Percentiles rank a stretch among this genome's conserved stretches.
phyloP scores from a whole-genome alignment of 2,888 invertebrate species.

The Galerucella nymphaeae region DNA sequence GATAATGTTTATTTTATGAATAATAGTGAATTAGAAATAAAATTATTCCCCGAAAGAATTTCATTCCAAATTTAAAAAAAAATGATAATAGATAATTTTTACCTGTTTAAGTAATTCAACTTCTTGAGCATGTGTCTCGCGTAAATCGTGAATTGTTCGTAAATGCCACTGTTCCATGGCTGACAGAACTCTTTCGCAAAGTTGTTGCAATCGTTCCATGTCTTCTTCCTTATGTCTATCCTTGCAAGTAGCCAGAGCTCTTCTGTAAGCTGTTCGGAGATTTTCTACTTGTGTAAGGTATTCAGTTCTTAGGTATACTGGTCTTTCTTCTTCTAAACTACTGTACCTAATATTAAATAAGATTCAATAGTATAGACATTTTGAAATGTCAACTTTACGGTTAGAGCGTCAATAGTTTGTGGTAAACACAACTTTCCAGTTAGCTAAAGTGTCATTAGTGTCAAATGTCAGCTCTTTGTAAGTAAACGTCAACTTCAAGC shows the following conservation, averaged over 20 bases:
- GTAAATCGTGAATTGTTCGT: constrained; percentile 86
- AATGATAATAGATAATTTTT: background rate
- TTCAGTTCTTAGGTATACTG: constrained; percentile 70
- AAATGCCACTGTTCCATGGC: constrained; percentile 92
- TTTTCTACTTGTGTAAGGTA: constrained; percentile 86
- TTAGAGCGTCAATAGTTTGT: background rate
- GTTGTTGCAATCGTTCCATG: constrained; percentile 82
- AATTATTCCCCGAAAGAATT: background rate
- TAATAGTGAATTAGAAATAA: background rate
- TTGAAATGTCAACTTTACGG: background rate
- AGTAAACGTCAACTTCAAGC: too few species aligned
- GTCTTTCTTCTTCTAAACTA: constrained; percentile 54
- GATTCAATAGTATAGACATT: background rate
- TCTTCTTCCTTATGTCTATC: constrained; percentile 79
- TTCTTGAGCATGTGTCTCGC: constrained; percentile 89
- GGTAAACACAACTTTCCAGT: too few species aligned
- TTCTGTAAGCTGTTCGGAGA: constrained; percentile 80
- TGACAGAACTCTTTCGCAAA: constrained; percentile 90
- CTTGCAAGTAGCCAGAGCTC: constrained; percentile 71
- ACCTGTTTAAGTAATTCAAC: constrained; percentile 74
- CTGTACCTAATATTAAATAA: constrained; percentile 45
- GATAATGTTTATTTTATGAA: constrained; percentile 1
- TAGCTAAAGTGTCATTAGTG: too few species aligned
- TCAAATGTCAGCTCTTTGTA: too few species aligned
- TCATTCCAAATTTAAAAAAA: background rate